Base-by-base conservation (phyloP, 2,888 invertebrate genomes). In the Spodoptera picta region DNA sequence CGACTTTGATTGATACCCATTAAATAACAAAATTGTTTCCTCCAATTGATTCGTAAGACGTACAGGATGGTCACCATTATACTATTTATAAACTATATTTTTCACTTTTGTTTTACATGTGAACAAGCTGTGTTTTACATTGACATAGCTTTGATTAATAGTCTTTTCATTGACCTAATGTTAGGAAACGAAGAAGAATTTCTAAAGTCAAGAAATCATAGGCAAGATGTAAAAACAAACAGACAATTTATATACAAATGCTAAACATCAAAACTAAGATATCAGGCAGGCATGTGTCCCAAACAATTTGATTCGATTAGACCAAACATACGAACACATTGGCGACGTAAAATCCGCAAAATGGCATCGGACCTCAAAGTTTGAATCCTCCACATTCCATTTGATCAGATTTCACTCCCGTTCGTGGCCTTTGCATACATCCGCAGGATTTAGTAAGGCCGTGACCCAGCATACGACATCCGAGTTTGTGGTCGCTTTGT, bases 381-480 rank as follows among this genome's bases (percentile, higher is more conserved):
- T 81, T 79, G 77, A 76, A 83, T 82, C 75, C 77, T 69, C 76
- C 69, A 59, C 77, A 79, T 83, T 84, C 71, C 74, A 73, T 79
- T 72, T 75, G 79, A 83, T 84, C 85, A 81, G 82, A 84, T 83
- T 81, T 81, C 74, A 69, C 73, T 82, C 67, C 77, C 76, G 83
- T 67, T 51, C 69, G 81, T 75, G 77, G 73, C 74, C 71, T 80
- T 74, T 79, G 79, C 87, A 88, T 88, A 88, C 77, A 88, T 87
- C 87, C 79, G 60, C 69, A 56, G 86, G 89, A 83, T 89, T 88
- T 87, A 80, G 57, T 62, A 61, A 72, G 79, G 75, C 75, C 86
- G 84, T 87, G 87, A 86, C 85, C 87, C 72, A 65, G 82, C 88
- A 87, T 85, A 80, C 77, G 70, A 71, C 75, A 68, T 60, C 31